A percentile compares a stretch with the other conserved stretches of the same genome.
phyloP scores from a whole-genome alignment of 2,888 invertebrate genomes.

The Tetanocera ferruginea region DNA sequence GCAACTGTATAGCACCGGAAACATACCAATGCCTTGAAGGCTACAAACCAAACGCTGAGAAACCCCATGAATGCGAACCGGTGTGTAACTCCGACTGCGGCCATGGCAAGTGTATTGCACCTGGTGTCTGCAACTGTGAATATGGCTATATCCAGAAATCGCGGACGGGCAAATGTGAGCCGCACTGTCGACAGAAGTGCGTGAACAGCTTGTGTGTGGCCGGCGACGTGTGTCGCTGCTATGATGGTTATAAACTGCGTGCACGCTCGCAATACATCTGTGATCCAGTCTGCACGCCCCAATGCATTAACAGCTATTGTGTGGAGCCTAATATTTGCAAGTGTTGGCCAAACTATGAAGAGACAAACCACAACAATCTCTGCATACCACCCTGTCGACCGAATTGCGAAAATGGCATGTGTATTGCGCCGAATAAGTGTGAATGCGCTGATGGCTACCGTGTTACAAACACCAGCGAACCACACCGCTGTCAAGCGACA shows the following conservation, averaged over 20 bases:
- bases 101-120: constrained; percentile 63
- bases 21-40: constrained; percentile 71
- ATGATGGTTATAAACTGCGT: constrained; percentile 68
- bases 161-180: constrained; percentile 62
- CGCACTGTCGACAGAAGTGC: constrained; percentile 62
- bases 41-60: constrained; percentile 54
- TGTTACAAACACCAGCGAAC: constrained; percentile 56
- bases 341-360: constrained; percentile 63
- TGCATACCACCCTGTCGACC: constrained; percentile 64
- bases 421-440: constrained; percentile 71
- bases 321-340: constrained; percentile 66
- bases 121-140: constrained; percentile 62
- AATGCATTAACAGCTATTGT: constrained; percentile 69
- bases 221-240: constrained; percentile 72
- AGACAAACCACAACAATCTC: constrained; percentile 58
- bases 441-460: constrained; percentile 68
- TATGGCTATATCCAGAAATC: constrained; percentile 62
- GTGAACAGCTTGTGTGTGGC: constrained; percentile 71
- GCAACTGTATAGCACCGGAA: constrained; percentile 67
- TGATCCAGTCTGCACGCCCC: constrained; percentile 65
- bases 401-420: constrained; percentile 68
- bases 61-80: constrained; percentile 58
- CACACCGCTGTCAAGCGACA: constrained; percentile 59
- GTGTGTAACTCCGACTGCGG: constrained; percentile 62
- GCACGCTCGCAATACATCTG: constrained; percentile 60